These are phyloP conservation scores for Ptiloglossa arizonensis DNA, from an alignment of 1,140 invertebrate species.

Conservation along the genomic window DNA sequence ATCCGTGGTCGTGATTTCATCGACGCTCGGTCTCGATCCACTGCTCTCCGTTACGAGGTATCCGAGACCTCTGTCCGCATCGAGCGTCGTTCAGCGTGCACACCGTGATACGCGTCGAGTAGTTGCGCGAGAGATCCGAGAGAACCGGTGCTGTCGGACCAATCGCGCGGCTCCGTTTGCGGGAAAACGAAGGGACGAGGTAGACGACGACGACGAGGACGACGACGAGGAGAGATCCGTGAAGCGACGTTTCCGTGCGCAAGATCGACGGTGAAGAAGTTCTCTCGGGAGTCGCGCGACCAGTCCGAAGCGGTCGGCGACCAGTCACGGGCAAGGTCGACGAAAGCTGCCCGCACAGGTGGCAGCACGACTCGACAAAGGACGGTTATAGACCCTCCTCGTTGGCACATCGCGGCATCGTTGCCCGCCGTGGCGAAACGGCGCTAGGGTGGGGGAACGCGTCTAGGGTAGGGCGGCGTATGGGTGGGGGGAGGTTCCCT, in stretches of 20 bases:
- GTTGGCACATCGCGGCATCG: slow-evolving; percentile 52
- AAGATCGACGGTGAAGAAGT: slow-evolving; percentile 25
- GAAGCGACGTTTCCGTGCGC: background rate
- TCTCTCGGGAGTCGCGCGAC: slow-evolving; percentile 2
- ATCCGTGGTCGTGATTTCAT: no score
- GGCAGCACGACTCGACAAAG: slow-evolving; percentile 77
- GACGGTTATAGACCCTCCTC: slow-evolving; percentile 65
- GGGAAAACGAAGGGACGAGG: background rate
- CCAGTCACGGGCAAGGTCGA: slow-evolving; percentile 65
- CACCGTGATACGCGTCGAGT: background rate
- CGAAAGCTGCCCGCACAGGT: slow-evolving; percentile 69
- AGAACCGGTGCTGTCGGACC: no score
- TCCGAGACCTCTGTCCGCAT: no score
- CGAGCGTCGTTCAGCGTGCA: no score
- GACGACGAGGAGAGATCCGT: background rate
- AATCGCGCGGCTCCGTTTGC: background rate
- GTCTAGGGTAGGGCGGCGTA: slow-evolving; percentile 16
- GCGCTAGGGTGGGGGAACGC: slow-evolving; percentile 21
- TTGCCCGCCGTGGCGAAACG: slow-evolving; percentile 42
- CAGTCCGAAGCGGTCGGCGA: slow-evolving; percentile 45
- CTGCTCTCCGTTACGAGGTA: no score
- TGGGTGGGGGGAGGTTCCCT: slow-evolving; percentile 36
- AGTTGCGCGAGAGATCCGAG: no score
- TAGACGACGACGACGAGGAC: background rate
- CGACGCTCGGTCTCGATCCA: no score